Evolutionary conservation across 23 tunicate species (phyloP).

Genomic region (Corella eumyota): DNA sequence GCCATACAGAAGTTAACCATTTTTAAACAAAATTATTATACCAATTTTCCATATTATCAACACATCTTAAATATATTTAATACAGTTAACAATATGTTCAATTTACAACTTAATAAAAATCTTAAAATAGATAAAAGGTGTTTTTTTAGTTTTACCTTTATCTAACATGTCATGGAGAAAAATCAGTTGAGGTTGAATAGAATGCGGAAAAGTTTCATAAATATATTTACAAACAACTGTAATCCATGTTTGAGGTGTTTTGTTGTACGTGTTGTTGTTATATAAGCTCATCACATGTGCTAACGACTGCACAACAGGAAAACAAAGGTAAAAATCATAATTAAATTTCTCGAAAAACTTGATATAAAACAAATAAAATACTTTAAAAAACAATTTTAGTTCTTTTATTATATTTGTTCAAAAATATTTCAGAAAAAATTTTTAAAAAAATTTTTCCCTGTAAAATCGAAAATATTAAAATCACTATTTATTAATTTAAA

Average conservation of each 20-base stretch:
- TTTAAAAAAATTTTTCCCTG: too few species aligned
- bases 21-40: too few species aligned
- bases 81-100: too few species aligned
- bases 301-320: constrained; percentile 23
- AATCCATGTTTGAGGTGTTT: constrained; percentile 44
- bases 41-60: too few species aligned
- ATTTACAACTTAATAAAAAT: too few species aligned
- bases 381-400: not conserved
- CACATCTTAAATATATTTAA: too few species aligned
- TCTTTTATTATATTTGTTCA: not conserved
- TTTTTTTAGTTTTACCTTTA: constrained; percentile 36
- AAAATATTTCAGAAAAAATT: not conserved
- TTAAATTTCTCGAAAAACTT: too few species aligned
- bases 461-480: too few species aligned
- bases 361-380: too few species aligned
- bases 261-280: constrained; percentile 62
- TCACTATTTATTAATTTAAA: too few species aligned
- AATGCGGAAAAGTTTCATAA: constrained; percentile 64
- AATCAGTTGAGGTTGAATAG: constrained; percentile 25
- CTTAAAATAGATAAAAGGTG: too few species aligned
- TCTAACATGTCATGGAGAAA: constrained; percentile 49
- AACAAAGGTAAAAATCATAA: not conserved
- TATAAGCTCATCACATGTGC: constrained; percentile 87
- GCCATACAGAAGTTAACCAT: too few species aligned
- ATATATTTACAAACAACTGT: constrained; percentile 78